These are phyloP conservation scores for Chloroceryle aenea DNA, from an alignment of 2,113 vertebrate genomes.

Conservation along the genomic window DNA sequence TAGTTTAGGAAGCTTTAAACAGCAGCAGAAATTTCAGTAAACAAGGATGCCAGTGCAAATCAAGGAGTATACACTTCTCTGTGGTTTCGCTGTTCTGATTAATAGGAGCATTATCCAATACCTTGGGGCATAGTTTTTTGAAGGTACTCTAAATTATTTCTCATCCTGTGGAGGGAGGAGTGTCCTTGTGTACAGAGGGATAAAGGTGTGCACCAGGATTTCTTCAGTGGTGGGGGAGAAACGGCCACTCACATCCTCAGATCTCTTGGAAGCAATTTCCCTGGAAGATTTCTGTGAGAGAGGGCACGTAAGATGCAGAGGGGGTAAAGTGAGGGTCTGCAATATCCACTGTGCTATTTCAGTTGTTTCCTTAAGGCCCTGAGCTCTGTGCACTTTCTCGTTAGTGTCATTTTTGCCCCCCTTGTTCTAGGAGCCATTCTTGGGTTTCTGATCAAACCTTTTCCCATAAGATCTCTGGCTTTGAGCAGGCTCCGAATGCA, in stretches of 20 bases:
- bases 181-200: not conserved
- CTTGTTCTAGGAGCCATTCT: not conserved
- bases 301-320: not conserved
- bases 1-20: not conserved
- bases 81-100: not conserved
- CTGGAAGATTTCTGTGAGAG: not conserved
- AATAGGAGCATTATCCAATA: rapidly evolving
- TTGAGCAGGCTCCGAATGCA: not conserved
- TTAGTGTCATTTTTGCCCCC: not conserved
- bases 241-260: not conserved
- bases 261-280: not conserved
- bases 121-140: not conserved
- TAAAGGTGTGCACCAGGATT: not conserved
- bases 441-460: not conserved
- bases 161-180: not conserved
- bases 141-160: not conserved
- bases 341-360: not conserved
- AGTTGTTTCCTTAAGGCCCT: not conserved
- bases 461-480: not conserved
- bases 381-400: not conserved
- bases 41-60: not conserved
- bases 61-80: not conserved
- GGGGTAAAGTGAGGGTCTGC: not conserved
- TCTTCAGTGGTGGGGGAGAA: not conserved
- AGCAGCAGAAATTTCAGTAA: not conserved